Conservation (phyloP, 64 coral and sea anemone genomes). For the Exaiptasia diaphana region DNA sequence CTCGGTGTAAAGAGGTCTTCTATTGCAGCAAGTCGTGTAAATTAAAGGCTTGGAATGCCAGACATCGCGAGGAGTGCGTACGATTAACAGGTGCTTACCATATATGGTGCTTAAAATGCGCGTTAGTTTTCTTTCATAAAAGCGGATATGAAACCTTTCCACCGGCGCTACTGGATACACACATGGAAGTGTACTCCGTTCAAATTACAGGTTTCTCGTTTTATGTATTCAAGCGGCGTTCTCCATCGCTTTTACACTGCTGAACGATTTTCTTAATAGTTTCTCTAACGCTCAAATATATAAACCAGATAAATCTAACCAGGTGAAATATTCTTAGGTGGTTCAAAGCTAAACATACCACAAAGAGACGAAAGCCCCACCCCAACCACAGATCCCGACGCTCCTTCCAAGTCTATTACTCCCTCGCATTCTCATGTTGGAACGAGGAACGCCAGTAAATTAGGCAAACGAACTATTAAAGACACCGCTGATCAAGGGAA, state of each 20-base stretch:
- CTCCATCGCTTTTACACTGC: too few relatives aligned
- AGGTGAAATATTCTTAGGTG: conserved; percentile 45
- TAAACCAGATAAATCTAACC: too few relatives aligned
- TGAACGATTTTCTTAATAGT: too few relatives aligned
- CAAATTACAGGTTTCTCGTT: neutral
- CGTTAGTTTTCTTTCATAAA: too few relatives aligned
- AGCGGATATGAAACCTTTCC: too few relatives aligned
- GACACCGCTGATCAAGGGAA: too few relatives aligned
- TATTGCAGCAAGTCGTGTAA: conserved; percentile 98
- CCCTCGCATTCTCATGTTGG: conserved; percentile 10
- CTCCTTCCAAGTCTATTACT: neutral
- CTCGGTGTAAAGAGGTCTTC: conserved; percentile 91
- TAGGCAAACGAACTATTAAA: neutral
- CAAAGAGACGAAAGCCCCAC: conserved; percentile 71
- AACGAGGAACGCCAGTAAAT: neutral
- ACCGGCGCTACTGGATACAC: too few relatives aligned
- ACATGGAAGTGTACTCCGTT: too few relatives aligned
- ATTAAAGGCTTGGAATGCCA: conserved; percentile 89
- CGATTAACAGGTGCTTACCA: conserved; percentile 71
- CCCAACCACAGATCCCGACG: conserved; percentile 78
- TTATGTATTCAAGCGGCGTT: too few relatives aligned
- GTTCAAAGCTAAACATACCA: conserved; percentile 4
- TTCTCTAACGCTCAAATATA: too few relatives aligned
- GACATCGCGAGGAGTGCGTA: conserved; percentile 91
- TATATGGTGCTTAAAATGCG: too few relatives aligned